A percentile compares a stretch with the other conserved stretches of the same genome.
phyloP scores from a whole-genome alignment of 2,797 vertebrate genomes.

The Valencia hispanica region DNA sequence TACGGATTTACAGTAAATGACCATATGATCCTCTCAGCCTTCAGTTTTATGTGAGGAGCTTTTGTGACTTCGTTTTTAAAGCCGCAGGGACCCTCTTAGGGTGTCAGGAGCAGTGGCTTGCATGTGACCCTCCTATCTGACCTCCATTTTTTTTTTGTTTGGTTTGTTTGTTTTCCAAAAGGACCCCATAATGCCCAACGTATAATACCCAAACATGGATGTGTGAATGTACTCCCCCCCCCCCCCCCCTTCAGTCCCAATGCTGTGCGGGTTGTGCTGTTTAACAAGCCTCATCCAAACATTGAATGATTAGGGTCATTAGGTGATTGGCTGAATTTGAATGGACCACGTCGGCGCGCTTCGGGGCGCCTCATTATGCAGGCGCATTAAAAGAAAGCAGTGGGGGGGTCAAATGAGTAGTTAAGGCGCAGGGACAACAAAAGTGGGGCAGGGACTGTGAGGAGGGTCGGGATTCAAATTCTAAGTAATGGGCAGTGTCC shows the following conservation, averaged over 20 bases:
- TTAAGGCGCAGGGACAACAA: conserved; percentile 73
- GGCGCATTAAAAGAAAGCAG: conserved; percentile 71
- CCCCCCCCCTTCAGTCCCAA: not conserved
- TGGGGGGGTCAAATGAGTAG: conserved; percentile 74
- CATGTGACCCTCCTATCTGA: not conserved
- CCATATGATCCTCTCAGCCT: not conserved
- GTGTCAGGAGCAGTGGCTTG: conserved; percentile 5
- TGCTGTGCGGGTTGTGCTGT: conserved; percentile 23
- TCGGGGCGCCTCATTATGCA: conserved; percentile 83
- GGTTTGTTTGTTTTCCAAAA: not conserved
- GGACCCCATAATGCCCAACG: not conserved
- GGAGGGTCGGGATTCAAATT: conserved; percentile 74
- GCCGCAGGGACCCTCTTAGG: conserved; percentile 28
- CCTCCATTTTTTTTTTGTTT: conserved; percentile 8
- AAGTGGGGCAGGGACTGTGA: conserved; percentile 71
- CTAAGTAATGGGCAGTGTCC: conserved; percentile 64
- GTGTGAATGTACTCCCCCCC: conserved; percentile 3
- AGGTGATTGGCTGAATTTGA: conserved; percentile 77
- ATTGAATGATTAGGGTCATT: conserved; percentile 81
- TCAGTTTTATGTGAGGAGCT: conserved; percentile 32
- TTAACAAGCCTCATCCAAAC: conserved; percentile 60
- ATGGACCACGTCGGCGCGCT: conserved; percentile 64
- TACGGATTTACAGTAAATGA: not conserved
- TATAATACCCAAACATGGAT: conserved; percentile 13
- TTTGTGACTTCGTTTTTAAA: conserved; percentile 42